These are phyloP conservation scores for Acrocyrtus sp. DNA, from an alignment of 2,888 invertebrate species.

Conservation along the genomic window DNA sequence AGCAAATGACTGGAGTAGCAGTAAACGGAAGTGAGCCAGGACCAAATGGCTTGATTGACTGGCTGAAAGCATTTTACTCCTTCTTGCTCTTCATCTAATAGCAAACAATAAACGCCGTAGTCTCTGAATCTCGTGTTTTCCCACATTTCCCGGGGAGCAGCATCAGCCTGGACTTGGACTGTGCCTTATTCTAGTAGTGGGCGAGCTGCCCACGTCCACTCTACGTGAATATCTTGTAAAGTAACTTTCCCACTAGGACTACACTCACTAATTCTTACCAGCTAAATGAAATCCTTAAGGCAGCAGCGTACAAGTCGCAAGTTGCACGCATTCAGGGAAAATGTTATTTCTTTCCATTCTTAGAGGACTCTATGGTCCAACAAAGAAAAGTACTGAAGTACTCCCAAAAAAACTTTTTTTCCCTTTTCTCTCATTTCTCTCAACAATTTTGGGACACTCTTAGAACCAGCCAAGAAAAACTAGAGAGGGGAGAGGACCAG, in stretches of 20 bases:
- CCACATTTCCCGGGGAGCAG: slow-evolving; percentile 4
- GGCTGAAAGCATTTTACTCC: slow-evolving; percentile 28
- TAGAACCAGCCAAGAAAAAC: slow-evolving; percentile 15
- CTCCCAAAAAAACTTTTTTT: no score
- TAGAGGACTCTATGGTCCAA: not conserved
- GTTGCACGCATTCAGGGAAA: not conserved
- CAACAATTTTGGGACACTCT: slow-evolving; percentile 19
- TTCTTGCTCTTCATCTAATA: slow-evolving; percentile 11
- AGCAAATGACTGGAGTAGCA: no score
- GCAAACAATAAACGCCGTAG: slow-evolving; percentile 37
- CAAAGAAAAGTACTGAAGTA: not conserved
- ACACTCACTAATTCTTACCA: not conserved
- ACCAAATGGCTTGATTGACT: slow-evolving; percentile 36
- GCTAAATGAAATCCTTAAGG: not conserved
- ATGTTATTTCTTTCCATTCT: not conserved
- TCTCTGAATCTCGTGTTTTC: slow-evolving; percentile 9
- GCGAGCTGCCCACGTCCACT: not conserved
- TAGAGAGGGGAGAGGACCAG: no score
- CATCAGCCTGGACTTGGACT: not conserved
- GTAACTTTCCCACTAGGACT: no score
- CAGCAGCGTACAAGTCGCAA: not conserved
- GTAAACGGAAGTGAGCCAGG: slow-evolving; percentile 27
- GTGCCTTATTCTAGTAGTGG: not conserved
- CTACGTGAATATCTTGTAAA: not conserved
- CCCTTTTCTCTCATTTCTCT: slow-evolving; percentile 7